Percentiles rank a stretch among this genome's conserved stretches.
phyloP scores from a whole-genome alignment of 1,140 invertebrate genomes.

The Heterodera carotae region DNA sequence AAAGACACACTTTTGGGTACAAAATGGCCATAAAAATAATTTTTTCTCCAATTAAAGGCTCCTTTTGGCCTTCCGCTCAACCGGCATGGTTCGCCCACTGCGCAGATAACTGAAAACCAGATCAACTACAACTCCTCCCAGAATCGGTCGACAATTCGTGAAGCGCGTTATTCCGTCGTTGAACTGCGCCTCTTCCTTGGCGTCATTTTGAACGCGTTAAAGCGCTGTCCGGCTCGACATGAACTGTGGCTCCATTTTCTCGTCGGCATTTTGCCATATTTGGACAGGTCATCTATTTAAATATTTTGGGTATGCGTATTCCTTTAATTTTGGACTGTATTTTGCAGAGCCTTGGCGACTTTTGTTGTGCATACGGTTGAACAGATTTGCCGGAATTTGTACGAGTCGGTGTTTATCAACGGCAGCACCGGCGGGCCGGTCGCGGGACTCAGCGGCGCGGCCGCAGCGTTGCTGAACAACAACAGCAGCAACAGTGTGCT shows the following conservation, averaged over 20 bases:
- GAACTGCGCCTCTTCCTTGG: slow-evolving; percentile 83
- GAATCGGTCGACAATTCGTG: slow-evolving; percentile 54
- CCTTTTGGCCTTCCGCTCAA: slow-evolving; percentile 9
- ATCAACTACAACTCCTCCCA: slow-evolving; percentile 60
- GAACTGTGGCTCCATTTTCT: slow-evolving; percentile 70
- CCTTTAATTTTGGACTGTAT: slow-evolving; percentile 65
- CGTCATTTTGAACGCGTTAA: slow-evolving; percentile 78
- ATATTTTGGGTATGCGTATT: not conserved
- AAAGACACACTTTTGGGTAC: not conserved
- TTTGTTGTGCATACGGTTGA: slow-evolving; percentile 78
- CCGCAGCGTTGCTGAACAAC: not conserved
- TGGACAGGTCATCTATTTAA: slow-evolving; percentile 53
- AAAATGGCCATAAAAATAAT: not conserved
- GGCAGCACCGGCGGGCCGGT: not conserved
- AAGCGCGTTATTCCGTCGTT: slow-evolving; percentile 56
- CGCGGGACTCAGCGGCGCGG: not conserved
- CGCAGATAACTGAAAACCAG: slow-evolving; percentile 47
- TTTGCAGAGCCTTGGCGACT: slow-evolving; percentile 75
- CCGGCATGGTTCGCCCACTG: not conserved
- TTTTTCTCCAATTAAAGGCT: too few relatives aligned
- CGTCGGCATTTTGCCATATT: slow-evolving; percentile 57
- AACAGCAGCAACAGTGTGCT: not conserved
- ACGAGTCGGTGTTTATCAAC: slow-evolving; percentile 68
- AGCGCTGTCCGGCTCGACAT: slow-evolving; percentile 68
- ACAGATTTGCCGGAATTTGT: slow-evolving; percentile 82